phyloP scores from a whole-genome alignment of 1,140 invertebrate genomes.

The Contarinia nasturtii region DNA sequence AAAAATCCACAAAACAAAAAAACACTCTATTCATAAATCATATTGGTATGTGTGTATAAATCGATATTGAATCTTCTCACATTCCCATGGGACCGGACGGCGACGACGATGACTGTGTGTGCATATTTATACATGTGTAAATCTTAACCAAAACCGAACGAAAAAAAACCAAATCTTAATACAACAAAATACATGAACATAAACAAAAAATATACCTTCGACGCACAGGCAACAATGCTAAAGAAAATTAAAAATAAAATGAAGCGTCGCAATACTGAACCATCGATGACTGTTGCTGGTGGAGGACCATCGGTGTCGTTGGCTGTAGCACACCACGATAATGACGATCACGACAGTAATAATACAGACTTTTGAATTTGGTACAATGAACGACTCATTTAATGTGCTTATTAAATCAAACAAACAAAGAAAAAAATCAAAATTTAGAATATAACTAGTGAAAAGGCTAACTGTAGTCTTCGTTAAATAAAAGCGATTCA shows the following conservation, averaged over 20 bases:
- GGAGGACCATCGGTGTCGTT: constrained; percentile 35
- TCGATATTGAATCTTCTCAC: too few relatives aligned
- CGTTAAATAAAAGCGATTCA: too few relatives aligned
- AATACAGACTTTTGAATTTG: constrained; percentile 35
- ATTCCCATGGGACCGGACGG: background rate
- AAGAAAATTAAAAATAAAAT: constrained; percentile 88
- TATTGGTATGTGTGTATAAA: too few relatives aligned
- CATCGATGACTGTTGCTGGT: constrained; percentile 54
- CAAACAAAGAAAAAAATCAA: background rate
- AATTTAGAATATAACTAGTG: too few relatives aligned
- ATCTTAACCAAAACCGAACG: background rate
- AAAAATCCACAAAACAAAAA: too few relatives aligned
- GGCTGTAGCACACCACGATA: constrained; percentile 27
- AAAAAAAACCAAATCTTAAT: background rate
- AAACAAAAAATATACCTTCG: background rate
- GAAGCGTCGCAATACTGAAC: constrained; percentile 82
- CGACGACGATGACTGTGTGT: background rate
- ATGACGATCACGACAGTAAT: constrained; percentile 22
- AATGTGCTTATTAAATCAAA: constrained; percentile 18
- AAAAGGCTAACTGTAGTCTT: too few relatives aligned
- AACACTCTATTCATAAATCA: too few relatives aligned
- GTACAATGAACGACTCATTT: constrained; percentile 43
- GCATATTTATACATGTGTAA: background rate
- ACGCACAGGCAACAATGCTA: constrained; percentile 59
- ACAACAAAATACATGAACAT: background rate